Evolutionary conservation across 2,797 vertebrate species (phyloP).

Genomic region (Borostomias antarcticus): DNA sequence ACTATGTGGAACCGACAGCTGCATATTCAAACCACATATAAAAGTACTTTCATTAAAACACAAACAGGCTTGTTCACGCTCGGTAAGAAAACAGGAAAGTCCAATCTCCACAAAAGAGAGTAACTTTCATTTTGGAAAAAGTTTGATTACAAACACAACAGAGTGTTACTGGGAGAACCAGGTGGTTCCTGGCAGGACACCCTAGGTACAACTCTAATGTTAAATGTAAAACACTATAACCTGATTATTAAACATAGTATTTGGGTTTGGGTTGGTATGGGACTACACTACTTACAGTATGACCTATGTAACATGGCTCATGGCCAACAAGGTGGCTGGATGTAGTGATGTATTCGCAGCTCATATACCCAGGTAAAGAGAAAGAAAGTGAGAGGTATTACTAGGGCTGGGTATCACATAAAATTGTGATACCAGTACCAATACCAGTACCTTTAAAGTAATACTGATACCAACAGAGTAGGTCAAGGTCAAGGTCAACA

Average conservation of each 20-base stretch:
- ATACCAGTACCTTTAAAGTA: too few relatives aligned
- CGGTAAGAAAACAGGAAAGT: not conserved
- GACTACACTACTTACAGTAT: not conserved
- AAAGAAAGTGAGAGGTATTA: not conserved
- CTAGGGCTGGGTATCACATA: not conserved
- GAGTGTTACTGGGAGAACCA: not conserved
- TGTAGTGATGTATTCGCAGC: conserved; percentile 1
- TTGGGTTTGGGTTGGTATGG: not conserved
- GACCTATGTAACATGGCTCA: not conserved
- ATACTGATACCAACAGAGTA: too few relatives aligned
- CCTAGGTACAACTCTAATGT: not conserved
- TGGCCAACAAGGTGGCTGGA: not conserved
- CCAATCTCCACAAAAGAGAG: not conserved
- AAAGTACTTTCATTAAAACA: too few relatives aligned
- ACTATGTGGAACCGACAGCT: not conserved
- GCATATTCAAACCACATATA: too few relatives aligned
- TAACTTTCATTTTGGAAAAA: not conserved
- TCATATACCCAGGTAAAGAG: not conserved
- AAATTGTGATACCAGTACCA: too few relatives aligned
- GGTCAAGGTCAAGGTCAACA: too few relatives aligned
- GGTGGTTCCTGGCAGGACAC: not conserved
- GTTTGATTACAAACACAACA: conserved; percentile 5
- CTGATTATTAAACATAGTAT: conserved; percentile 3
- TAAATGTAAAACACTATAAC: not conserved
- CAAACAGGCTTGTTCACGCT: not conserved